Conservation (phyloP, 2,888 invertebrate genomes). For the Morinoia aosen region DNA sequence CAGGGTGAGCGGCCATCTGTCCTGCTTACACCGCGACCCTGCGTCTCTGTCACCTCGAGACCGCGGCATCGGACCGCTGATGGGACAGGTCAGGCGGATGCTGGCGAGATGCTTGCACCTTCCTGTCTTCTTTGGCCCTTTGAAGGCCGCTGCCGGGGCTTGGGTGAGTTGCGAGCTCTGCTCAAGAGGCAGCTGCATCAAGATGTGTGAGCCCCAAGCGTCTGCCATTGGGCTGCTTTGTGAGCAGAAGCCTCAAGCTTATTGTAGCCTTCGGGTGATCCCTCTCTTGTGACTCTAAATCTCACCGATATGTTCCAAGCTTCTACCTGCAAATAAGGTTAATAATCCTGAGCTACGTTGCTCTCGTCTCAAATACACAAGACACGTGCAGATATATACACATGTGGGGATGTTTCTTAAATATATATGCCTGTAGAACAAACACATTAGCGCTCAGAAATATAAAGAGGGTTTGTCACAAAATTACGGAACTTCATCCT, state of each 20-base stretch:
- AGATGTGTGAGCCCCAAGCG: constrained; percentile 5
- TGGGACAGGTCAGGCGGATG: neutral
- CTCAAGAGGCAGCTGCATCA: constrained; percentile 19
- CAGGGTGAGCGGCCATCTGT: neutral
- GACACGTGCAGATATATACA: neutral
- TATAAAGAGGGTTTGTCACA: neutral
- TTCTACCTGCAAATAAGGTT: neutral
- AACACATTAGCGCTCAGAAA: neutral
- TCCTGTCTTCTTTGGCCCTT: neutral
- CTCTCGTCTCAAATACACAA: neutral
- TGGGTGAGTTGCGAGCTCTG: neutral
- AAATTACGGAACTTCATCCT: neutral
- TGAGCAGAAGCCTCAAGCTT: constrained; percentile 9
- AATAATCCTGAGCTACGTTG: neutral
- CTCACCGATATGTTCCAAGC: neutral
- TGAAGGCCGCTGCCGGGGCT: neutral
- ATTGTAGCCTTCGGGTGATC: constrained; percentile 16
- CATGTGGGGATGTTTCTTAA: neutral
- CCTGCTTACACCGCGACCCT: neutral
- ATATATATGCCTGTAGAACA: neutral
- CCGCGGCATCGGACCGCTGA: neutral
- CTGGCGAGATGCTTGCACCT: neutral
- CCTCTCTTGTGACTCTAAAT: constrained; percentile 21
- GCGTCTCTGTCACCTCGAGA: neutral
- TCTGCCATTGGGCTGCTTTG: constrained; percentile 33